These are phyloP conservation scores for Lucifuga dentata DNA, from an alignment of 2,113 vertebrate species.

Conservation along the genomic window DNA sequence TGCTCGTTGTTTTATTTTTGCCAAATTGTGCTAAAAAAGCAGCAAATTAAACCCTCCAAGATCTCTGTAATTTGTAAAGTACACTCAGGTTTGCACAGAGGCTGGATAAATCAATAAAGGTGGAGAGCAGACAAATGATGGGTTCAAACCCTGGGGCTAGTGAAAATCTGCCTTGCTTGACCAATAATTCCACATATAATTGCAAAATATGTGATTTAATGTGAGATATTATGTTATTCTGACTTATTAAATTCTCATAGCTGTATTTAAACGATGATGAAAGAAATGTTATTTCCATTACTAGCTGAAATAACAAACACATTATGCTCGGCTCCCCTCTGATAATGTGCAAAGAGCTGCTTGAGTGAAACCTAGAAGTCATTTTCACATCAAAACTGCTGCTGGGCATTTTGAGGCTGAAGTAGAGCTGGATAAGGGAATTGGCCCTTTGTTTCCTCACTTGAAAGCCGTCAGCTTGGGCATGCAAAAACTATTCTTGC, in stretches of 20 bases:
- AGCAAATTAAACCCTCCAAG: too few relatives aligned
- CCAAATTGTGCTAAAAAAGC: neutral
- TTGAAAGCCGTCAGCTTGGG: constrained; percentile 60
- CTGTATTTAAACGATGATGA: constrained; percentile 14
- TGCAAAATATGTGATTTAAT: neutral
- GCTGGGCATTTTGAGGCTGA: constrained; percentile 57
- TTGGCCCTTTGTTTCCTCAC: constrained; percentile 60
- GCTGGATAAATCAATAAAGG: neutral
- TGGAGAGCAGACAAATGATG: too few relatives aligned
- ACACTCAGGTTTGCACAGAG: neutral
- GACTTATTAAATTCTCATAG: neutral
- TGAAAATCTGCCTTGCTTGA: neutral
- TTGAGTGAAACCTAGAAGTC: constrained; percentile 35
- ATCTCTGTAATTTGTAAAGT: neutral
- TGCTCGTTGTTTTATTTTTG: neutral
- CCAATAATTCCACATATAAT: neutral
- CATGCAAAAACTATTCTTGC: constrained; percentile 62
- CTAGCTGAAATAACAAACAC: constrained; percentile 38
- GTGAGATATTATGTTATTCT: neutral
- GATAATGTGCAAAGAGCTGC: constrained; percentile 22
- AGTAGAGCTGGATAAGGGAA: constrained; percentile 58
- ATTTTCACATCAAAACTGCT: constrained; percentile 38
- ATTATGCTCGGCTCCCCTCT: constrained; percentile 28
- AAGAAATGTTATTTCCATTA: neutral
- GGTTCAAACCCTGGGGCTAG: neutral